Evolutionary conservation across 2,888 invertebrate species (phyloP).

Genomic region (Nomada fucata): DNA sequence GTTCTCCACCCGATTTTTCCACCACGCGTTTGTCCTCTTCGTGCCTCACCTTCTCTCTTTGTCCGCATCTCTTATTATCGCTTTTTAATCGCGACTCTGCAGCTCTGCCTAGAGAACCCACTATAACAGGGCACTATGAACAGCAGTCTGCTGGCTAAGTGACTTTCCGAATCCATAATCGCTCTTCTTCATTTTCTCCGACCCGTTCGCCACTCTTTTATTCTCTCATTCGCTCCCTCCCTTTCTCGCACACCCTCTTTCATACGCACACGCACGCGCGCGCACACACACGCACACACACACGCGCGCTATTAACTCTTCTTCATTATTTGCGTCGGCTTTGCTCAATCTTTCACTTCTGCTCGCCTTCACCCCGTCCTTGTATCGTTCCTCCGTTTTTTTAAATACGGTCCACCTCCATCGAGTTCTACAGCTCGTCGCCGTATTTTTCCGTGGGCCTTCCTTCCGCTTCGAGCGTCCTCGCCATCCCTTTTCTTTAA

Average conservation of each 20-base stretch:
- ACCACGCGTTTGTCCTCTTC: not conserved
- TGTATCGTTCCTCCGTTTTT: not conserved
- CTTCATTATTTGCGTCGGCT: conserved; percentile 6
- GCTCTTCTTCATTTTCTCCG: conserved; percentile 72
- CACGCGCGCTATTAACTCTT: not conserved
- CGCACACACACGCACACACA: too few species aligned
- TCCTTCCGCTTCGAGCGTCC: conserved; percentile 5
- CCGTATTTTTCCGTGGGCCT: not conserved
- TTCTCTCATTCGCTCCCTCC: conserved; percentile 38
- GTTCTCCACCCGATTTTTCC: not conserved
- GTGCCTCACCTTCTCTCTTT: conserved; percentile 1
- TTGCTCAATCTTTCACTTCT: conserved; percentile 19
- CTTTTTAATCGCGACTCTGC: conserved; percentile 69
- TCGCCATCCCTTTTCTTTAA: conserved; percentile 25
- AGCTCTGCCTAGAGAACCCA: conserved; percentile 82
- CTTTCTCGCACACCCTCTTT: conserved; percentile 15
- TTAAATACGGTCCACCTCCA: not conserved
- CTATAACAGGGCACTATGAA: conserved; percentile 84
- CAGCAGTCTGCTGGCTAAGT: conserved; percentile 83
- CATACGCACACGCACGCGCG: not conserved
- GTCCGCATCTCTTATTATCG: conserved; percentile 19
- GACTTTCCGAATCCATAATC: conserved; percentile 83
- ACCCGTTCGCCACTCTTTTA: conserved; percentile 47
- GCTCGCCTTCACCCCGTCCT: conserved; percentile 9
- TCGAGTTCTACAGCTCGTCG: not conserved